Evolutionary conservation across 1,140 invertebrate genomes (phyloP).

Genomic region (Amyelois transitella): DNA sequence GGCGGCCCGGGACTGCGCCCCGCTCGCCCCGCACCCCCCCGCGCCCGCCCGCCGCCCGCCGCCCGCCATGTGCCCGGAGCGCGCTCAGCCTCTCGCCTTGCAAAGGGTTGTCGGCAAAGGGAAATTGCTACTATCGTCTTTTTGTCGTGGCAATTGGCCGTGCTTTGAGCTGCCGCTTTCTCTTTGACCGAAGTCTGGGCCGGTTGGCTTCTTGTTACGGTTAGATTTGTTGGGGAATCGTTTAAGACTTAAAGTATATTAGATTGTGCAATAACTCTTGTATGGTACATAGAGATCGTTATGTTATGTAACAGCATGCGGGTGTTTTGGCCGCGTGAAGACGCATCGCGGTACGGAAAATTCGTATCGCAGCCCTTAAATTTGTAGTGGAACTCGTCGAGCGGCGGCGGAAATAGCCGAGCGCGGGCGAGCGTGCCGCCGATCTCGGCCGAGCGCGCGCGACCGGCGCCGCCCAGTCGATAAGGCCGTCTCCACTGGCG

Average conservation of each 20-base stretch:
- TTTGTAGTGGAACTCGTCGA: constrained; percentile 55
- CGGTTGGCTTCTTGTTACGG: constrained; percentile 2
- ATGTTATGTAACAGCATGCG: constrained; percentile 33
- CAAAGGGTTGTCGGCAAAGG: constrained; percentile 62
- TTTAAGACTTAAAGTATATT: constrained; percentile 7
- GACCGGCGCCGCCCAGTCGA: constrained; percentile 72
- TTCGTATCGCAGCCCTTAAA: constrained; percentile 62
- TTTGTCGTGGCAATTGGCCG: constrained; percentile 42
- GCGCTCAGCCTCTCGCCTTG: constrained; percentile 37
- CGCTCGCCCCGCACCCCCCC: constrained; percentile 26
- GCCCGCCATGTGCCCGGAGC: constrained; percentile 60
- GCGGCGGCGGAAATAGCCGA: constrained; percentile 36
- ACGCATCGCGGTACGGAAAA: constrained; percentile 29
- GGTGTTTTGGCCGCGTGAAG: constrained; percentile 21
- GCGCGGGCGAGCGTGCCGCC: constrained; percentile 21
- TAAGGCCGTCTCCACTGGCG: constrained; percentile 71
- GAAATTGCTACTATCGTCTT: constrained; percentile 48
- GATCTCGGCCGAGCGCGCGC: constrained; percentile 47
- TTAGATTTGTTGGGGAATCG: constrained; percentile 7
- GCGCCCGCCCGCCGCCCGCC: constrained; percentile 19
- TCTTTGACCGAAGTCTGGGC: constrained; percentile 15
- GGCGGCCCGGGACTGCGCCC: constrained; percentile 55
- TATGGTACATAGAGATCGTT: constrained; percentile 16
- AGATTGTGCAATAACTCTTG: constrained; percentile 7
- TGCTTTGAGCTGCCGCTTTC: constrained; percentile 24